These are phyloP conservation scores for Habropoda laboriosa DNA, from an alignment of 1,140 invertebrate genomes.

Conservation along the genomic window DNA sequence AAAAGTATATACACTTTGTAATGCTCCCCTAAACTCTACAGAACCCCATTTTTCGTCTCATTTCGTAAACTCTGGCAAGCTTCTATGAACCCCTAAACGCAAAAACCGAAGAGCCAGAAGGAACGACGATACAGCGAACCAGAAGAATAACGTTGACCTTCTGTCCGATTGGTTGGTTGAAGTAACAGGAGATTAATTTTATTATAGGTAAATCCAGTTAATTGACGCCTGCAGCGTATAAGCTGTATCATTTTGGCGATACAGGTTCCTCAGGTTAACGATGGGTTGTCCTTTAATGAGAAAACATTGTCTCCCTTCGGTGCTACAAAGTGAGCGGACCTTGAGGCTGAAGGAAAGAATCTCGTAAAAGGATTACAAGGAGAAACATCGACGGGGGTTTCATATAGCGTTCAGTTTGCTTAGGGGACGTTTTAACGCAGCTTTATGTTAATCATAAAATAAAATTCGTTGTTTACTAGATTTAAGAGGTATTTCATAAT, in stretches of 20 bases:
- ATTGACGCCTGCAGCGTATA: conserved; percentile 67
- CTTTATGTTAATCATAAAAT: conserved; percentile 42
- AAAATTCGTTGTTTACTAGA: too few relatives aligned
- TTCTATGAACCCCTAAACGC: fast-evolving
- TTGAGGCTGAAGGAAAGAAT: conserved; percentile 53
- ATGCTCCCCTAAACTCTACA: too few relatives aligned
- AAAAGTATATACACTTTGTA: too few relatives aligned
- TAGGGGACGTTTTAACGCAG: conserved; percentile 69
- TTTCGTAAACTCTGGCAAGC: too few relatives aligned
- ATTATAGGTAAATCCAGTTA: conserved; percentile 65
- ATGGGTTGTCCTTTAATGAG: conserved; percentile 72
- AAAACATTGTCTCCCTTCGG: conserved; percentile 70
- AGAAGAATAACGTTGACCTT: conserved; percentile 4
- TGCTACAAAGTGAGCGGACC: conserved; percentile 36
- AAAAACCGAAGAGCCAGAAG: not conserved
- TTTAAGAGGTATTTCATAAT: too few relatives aligned
- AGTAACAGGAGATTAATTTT: conserved; percentile 60
- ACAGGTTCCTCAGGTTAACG: conserved; percentile 9
- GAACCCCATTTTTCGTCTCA: too few relatives aligned
- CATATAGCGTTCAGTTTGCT: conserved; percentile 41
- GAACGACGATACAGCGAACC: too few relatives aligned
- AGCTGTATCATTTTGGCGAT: conserved; percentile 55
- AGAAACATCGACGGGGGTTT: conserved; percentile 64
- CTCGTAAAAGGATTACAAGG: conserved; percentile 72
- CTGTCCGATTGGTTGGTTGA: conserved; percentile 22